Conservation (phyloP, 2,797 vertebrate species). For the Onychomys torridus region DNA sequence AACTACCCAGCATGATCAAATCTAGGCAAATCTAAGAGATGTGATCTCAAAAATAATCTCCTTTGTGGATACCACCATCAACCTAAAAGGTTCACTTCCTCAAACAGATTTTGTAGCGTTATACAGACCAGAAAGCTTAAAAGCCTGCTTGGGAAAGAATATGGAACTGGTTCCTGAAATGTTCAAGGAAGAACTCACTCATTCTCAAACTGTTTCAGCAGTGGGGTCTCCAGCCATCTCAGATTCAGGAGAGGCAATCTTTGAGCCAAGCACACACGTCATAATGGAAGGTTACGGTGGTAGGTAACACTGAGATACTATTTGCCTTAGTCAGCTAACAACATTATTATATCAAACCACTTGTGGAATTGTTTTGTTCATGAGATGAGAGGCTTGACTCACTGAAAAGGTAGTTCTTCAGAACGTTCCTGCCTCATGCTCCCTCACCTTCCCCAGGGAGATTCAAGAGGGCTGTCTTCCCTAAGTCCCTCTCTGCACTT, state of each 20-base stretch:
- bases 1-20: background rate
- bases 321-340: constrained; percentile 12
- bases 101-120: background rate
- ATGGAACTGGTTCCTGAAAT: background rate
- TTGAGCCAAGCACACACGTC: background rate
- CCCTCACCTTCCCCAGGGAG: constrained; percentile 5
- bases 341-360: background rate
- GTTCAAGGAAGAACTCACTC: background rate
- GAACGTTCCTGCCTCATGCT: background rate
- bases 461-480: background rate
- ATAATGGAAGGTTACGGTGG: background rate
- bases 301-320: background rate
- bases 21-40: constrained; percentile 48
- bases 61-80: background rate
- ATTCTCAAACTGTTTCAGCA: background rate
- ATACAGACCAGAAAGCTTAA: constrained; percentile 18
- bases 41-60: constrained; percentile 7
- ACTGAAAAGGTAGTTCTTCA: constrained; percentile 48
- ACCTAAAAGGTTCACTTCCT: background rate
- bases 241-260: background rate
- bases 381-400: constrained; percentile 39
- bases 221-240: background rate
- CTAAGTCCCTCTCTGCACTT: background rate
- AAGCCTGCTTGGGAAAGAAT: background rate
- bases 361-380: background rate